A percentile compares a stretch with the other conserved stretches of the same genome.
These are phyloP conservation scores for Chromis chromis DNA, from an alignment of 2,797 vertebrate species.

Conservation along the genomic window DNA sequence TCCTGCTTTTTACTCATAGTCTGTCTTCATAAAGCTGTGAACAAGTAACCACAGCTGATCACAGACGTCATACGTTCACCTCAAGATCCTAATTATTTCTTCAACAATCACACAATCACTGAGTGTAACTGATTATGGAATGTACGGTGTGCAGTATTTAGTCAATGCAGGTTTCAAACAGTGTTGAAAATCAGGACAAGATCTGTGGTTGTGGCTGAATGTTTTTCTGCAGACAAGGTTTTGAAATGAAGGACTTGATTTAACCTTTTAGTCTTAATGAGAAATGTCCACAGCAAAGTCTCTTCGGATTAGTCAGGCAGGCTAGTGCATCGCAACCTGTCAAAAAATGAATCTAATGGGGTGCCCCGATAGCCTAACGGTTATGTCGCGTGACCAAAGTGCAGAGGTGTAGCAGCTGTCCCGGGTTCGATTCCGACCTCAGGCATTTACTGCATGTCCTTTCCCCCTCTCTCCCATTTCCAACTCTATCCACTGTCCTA, in stretches of 20 bases:
- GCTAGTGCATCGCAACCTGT: no score
- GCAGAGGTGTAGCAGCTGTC: no score
- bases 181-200: constrained; percentile 31
- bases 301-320: background rate
- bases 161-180: constrained; percentile 52
- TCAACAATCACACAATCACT: constrained; percentile 11
- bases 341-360: no score
- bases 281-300: background rate
- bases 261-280: background rate
- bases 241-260: constrained; percentile 12
- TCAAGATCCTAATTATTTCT: background rate
- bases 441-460: no score
- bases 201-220: constrained; percentile 9
- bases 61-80: background rate
- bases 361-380: no score
- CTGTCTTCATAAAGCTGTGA: background rate
- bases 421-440: no score
- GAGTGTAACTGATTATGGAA: constrained; percentile 18
- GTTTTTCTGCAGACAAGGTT: constrained; percentile 20
- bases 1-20: background rate
- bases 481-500: no score
- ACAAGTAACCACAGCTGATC: background rate
- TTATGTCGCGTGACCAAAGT: no score
- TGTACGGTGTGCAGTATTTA: constrained; percentile 28
- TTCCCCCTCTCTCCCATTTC: no score